Conservation (phyloP, 1,140 invertebrate genomes). For the Rhopalosiphum maidis region DNA sequence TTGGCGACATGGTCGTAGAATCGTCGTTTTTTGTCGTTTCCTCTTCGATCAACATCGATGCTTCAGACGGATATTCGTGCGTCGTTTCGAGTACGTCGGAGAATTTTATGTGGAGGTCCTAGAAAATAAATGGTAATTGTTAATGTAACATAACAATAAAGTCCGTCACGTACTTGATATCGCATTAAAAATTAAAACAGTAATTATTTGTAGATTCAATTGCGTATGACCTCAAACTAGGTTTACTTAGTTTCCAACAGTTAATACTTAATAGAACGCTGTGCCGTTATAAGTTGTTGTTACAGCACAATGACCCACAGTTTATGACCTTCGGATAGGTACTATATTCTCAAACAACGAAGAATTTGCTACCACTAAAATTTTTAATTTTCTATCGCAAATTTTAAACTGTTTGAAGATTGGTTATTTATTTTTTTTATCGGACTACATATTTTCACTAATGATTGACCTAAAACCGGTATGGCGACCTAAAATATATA, state of each 20-base stretch:
- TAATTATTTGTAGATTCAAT: not conserved
- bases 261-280: not conserved
- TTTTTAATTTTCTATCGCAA: not conserved
- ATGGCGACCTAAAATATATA: not conserved
- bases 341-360: not conserved
- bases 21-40: not conserved
- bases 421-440: not conserved
- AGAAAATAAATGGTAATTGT: not conserved
- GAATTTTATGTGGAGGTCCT: conserved; percentile 30
- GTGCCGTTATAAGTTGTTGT: conserved; percentile 35
- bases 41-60: conserved; percentile 24
- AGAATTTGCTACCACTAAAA: not conserved
- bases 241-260: conserved; percentile 37
- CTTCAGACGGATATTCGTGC: conserved; percentile 47
- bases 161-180: not conserved
- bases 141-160: not conserved
- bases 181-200: not conserved
- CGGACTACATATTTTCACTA: not conserved
- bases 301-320: conserved; percentile 44
- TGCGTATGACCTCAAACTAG: not conserved
- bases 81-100: conserved; percentile 43
- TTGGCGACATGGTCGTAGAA: not conserved
- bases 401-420: conserved; percentile 5
- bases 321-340: conserved; percentile 14
- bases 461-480: not conserved